These are phyloP conservation scores for Idaea straminata DNA, from an alignment of 2,888 invertebrate genomes.

Conservation along the genomic window DNA sequence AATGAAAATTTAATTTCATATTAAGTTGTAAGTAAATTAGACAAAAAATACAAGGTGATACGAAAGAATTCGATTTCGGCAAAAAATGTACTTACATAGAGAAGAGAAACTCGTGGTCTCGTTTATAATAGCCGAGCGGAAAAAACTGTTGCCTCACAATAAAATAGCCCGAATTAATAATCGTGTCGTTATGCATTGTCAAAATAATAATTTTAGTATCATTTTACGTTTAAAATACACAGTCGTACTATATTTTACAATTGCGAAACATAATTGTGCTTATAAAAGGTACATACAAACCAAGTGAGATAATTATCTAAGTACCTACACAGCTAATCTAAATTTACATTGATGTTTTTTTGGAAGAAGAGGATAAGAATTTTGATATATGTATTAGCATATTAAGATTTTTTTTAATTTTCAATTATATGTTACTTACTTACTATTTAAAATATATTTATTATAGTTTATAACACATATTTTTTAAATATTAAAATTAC, in stretches of 20 bases:
- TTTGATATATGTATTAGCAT: no score
- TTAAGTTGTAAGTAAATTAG: slow-evolving; percentile 11
- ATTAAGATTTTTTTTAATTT: no score
- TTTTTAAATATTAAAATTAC: no score
- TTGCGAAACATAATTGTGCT: neutral
- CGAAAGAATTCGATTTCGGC: slow-evolving; percentile 29
- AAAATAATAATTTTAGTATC: neutral
- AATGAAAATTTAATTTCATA: neutral
- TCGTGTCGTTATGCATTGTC: neutral
- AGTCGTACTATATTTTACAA: neutral
- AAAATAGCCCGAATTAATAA: neutral
- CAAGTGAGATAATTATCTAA: no score
- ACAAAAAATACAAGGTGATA: slow-evolving; percentile 9
- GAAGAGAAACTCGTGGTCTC: slow-evolving; percentile 55
- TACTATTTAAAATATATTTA: no score
- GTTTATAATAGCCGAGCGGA: slow-evolving; percentile 31
- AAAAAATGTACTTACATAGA: slow-evolving; percentile 36
- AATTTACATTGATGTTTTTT: no score
- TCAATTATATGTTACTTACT: no score
- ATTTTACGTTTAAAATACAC: neutral
- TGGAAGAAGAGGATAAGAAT: no score
- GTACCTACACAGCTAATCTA: no score
- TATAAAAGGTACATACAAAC: neutral
- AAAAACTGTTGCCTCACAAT: slow-evolving; percentile 1
- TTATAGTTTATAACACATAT: no score